phyloP scores from a whole-genome alignment of 2,888 invertebrate genomes.

The Xestobium rufovillosum region DNA sequence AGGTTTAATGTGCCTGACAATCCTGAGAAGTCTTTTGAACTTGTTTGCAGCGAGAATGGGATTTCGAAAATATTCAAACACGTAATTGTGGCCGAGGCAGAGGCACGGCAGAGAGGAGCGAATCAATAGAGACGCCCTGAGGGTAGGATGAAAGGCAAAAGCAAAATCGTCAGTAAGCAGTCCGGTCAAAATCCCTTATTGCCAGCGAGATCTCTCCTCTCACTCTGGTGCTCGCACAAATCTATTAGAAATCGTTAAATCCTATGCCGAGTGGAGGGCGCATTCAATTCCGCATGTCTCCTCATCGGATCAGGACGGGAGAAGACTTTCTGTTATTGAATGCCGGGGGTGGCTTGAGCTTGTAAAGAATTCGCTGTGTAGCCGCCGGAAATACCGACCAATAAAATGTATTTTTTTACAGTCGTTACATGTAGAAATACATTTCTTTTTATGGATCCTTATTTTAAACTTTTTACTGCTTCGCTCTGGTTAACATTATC shows the following conservation, averaged over 20 bases:
- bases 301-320: slow-evolving; percentile 35
- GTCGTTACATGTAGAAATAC: too few relatives aligned
- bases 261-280: slow-evolving; percentile 37
- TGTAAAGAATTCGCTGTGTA: slow-evolving; percentile 28
- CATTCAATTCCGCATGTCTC: slow-evolving; percentile 40
- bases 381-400: slow-evolving; percentile 29
- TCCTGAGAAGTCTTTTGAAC: too few relatives aligned
- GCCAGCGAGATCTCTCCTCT: slow-evolving; percentile 20
- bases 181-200: background rate
- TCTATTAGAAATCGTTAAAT: slow-evolving; percentile 46
- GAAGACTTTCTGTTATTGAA: slow-evolving; percentile 39
- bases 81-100: too few relatives aligned
- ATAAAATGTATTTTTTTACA: slow-evolving; percentile 29
- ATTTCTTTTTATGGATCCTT: too few relatives aligned
- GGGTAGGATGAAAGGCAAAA: slow-evolving; percentile 29
- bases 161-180: slow-evolving; percentile 26
- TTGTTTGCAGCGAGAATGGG: too few relatives aligned
- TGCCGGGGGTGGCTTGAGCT: slow-evolving; percentile 30
- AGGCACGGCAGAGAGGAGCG: too few relatives aligned
- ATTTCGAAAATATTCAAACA: too few relatives aligned
- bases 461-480: too few relatives aligned
- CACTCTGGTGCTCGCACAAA: slow-evolving; percentile 39
- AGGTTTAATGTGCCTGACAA: too few relatives aligned
- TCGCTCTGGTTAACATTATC: too few relatives aligned
- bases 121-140: slow-evolving; percentile 37